Conservation (phyloP, 1,140 invertebrate genomes). For the Anoplolepis gracilipes region DNA sequence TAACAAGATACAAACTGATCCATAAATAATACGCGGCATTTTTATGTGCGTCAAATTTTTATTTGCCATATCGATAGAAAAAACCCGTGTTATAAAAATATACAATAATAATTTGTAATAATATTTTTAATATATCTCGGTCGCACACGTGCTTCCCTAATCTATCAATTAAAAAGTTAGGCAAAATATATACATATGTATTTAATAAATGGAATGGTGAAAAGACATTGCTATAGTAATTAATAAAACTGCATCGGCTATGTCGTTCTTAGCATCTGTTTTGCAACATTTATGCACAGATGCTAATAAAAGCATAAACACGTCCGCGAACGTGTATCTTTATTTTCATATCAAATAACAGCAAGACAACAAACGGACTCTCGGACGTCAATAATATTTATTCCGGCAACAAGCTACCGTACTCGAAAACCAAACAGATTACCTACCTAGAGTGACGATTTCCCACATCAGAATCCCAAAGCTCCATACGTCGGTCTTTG, state of each 20-base stretch:
- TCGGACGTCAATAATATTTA: constrained; percentile 10
- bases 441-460: constrained; percentile 91
- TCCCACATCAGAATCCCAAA: constrained; percentile 95
- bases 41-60: background rate
- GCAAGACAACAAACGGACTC: background rate
- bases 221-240: background rate
- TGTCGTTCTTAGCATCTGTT: background rate
- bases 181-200: background rate
- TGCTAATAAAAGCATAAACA: background rate
- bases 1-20: constrained; percentile 30
- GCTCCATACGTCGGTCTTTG: constrained; percentile 94
- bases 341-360: constrained; percentile 40
- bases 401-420: constrained; percentile 29
- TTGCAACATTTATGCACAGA: background rate
- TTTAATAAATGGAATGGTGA: background rate
- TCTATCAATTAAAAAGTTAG: background rate
- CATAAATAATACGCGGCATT: background rate
- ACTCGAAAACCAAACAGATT: background rate
- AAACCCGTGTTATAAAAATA: background rate
- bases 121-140: background rate
- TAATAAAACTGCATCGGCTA: background rate
- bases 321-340: background rate
- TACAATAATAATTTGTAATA: background rate
- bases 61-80: background rate
- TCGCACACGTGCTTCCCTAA: background rate